These are phyloP conservation scores for Periophthalmus magnuspinnatus DNA, from an alignment of 2,797 vertebrate species.

Conservation along the genomic window DNA sequence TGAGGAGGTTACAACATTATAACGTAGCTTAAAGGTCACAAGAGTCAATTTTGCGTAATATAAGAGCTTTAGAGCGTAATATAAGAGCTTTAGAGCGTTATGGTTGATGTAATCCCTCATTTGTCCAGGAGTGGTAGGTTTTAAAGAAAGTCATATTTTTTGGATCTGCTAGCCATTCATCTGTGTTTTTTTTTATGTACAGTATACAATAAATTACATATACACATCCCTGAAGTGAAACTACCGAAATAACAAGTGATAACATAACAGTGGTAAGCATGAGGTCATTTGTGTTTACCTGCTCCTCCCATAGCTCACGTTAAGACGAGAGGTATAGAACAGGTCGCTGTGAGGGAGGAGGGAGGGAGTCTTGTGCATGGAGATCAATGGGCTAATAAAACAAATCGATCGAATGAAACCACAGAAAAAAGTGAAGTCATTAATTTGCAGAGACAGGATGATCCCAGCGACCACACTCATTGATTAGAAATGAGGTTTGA, in stretches of 20 bases:
- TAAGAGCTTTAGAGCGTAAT: too few species aligned
- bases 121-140: too few species aligned
- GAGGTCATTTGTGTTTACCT: slow-evolving; percentile 27
- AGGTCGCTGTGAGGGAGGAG: slow-evolving; percentile 6
- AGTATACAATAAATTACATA: background rate
- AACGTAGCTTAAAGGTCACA: too few species aligned
- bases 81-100: too few species aligned
- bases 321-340: slow-evolving; percentile 60
- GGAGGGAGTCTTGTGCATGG: slow-evolving; percentile 35
- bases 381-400: slow-evolving; percentile 82
- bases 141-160: too few species aligned
- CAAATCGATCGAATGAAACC: slow-evolving; percentile 79
- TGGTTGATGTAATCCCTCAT: too few species aligned
- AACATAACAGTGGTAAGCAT: slow-evolving; percentile 14
- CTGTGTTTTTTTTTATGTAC: background rate
- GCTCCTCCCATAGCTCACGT: slow-evolving; percentile 47
- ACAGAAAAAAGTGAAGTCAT: slow-evolving; percentile 81
- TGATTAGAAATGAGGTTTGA: slow-evolving; percentile 75
- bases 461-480: slow-evolving; percentile 78
- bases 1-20: too few species aligned
- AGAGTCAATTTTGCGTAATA: too few species aligned
- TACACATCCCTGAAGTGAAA: background rate
- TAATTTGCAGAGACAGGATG: slow-evolving; percentile 81
- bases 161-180: too few species aligned
- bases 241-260: background rate